Conservation (phyloP, 2,113 vertebrate species). For the Pluvianellus socialis region DNA sequence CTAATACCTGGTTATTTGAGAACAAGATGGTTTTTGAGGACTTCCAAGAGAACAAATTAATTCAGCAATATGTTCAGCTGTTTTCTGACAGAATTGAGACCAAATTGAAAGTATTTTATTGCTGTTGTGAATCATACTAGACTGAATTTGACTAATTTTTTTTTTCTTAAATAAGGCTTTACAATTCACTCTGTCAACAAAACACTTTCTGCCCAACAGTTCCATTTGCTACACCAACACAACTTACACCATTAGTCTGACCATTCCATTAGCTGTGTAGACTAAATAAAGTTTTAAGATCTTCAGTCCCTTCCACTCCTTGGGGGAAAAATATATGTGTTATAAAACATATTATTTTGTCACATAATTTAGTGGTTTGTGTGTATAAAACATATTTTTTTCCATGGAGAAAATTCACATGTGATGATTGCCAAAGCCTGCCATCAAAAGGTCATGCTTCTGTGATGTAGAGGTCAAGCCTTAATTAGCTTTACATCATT, state of each 20-base stretch:
- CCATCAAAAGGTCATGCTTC: constrained; percentile 8
- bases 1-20: neutral
- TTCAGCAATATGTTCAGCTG: neutral
- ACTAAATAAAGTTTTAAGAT: neutral
- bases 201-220: neutral
- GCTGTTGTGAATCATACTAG: neutral
- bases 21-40: neutral
- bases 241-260: neutral
- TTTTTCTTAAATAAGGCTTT: neutral
- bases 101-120: neutral
- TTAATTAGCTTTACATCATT: constrained; percentile 22
- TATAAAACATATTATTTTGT: constrained; percentile 1
- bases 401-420: neutral
- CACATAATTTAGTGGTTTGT: neutral
- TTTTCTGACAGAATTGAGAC: neutral
- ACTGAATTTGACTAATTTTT: neutral
- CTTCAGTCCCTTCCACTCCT: neutral
- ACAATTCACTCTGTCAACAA: constrained; percentile 10
- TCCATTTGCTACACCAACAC: neutral
- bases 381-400: neutral
- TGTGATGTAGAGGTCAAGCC: neutral
- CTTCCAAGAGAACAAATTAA: neutral
- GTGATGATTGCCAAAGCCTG: neutral
- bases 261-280: neutral
- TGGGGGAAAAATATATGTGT: neutral